Percentiles rank a stretch among this genome's conserved stretches.
Conservation (phyloP, 2,888 invertebrate genomes). For the Drosophila anomelani region DNA sequence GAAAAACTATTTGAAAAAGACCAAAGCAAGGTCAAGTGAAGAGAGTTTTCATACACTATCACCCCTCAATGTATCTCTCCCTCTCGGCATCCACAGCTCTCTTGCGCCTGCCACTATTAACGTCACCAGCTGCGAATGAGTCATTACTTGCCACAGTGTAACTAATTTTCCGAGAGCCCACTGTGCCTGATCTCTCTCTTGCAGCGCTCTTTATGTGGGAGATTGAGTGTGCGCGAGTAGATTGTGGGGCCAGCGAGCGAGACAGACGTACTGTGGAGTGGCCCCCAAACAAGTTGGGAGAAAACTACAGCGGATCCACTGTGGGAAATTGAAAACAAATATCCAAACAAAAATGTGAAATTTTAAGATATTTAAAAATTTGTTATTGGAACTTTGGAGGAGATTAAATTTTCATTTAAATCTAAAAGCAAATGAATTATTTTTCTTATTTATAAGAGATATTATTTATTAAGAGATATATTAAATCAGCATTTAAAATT, state of each 20-base stretch:
- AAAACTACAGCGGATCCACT: slow-evolving; percentile 16
- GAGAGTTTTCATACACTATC: slow-evolving; percentile 10
- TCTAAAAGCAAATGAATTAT: too few species aligned
- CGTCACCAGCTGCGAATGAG: slow-evolving; percentile 63
- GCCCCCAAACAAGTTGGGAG: slow-evolving; percentile 31
- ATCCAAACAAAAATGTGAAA: not conserved
- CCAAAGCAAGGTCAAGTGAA: slow-evolving; percentile 71
- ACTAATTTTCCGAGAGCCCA: slow-evolving; percentile 40
- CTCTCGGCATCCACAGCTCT: slow-evolving; percentile 21
- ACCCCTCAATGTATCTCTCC: slow-evolving; percentile 6
- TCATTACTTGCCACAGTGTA: slow-evolving; percentile 45
- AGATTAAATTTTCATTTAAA: not conserved
- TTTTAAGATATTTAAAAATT: not conserved
- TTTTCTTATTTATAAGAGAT: too few species aligned
- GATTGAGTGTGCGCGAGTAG: slow-evolving; percentile 49
- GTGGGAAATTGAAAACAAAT: not conserved
- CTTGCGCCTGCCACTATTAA: slow-evolving; percentile 35
- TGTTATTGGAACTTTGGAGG: not conserved
- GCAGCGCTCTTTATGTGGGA: slow-evolving; percentile 55
- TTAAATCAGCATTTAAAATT: too few species aligned
- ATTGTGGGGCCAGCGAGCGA: slow-evolving; percentile 26
- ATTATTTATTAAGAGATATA: too few species aligned
- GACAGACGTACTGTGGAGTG: slow-evolving; percentile 30
- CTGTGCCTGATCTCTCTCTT: slow-evolving; percentile 46
- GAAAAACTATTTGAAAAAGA: slow-evolving; percentile 66